Conservation (phyloP, 2,797 vertebrate species). For the Squalus acanthias region DNA sequence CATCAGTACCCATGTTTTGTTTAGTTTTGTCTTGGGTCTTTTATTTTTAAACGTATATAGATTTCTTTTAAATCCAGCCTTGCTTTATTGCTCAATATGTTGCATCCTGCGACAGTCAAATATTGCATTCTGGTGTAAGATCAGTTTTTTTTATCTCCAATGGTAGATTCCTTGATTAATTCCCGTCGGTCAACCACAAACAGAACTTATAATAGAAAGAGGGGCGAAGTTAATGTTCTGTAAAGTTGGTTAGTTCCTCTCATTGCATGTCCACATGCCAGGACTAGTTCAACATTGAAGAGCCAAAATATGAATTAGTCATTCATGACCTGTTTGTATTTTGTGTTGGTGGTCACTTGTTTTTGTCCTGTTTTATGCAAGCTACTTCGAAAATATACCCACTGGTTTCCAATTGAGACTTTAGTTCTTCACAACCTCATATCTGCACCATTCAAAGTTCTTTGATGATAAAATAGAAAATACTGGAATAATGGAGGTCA, state of each 20-base stretch:
- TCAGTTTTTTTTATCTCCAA: not conserved
- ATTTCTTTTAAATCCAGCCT: not conserved
- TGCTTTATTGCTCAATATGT: not conserved
- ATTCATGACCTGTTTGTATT: not conserved
- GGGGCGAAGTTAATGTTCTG: not conserved
- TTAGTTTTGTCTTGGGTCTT: not conserved
- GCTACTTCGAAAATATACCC: not conserved
- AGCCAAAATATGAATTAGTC: not conserved
- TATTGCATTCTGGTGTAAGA: not conserved
- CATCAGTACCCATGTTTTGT: not conserved
- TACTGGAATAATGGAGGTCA: not conserved
- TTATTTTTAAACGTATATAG: not conserved
- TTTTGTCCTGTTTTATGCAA: not conserved
- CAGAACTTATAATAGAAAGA: not conserved
- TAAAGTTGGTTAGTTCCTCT: not conserved
- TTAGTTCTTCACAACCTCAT: not conserved
- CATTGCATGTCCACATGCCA: not conserved
- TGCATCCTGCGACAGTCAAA: not conserved
- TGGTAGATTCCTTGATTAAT: not conserved
- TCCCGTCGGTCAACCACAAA: not conserved
- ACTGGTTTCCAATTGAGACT: not conserved
- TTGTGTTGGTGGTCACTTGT: not conserved
- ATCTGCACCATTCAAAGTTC: not conserved
- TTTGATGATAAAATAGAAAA: not conserved
- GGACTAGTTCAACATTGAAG: not conserved